A percentile compares a stretch with the other conserved stretches of the same genome.
phyloP scores from a whole-genome alignment of 1,140 invertebrate species.

The Bombus breviceps region DNA sequence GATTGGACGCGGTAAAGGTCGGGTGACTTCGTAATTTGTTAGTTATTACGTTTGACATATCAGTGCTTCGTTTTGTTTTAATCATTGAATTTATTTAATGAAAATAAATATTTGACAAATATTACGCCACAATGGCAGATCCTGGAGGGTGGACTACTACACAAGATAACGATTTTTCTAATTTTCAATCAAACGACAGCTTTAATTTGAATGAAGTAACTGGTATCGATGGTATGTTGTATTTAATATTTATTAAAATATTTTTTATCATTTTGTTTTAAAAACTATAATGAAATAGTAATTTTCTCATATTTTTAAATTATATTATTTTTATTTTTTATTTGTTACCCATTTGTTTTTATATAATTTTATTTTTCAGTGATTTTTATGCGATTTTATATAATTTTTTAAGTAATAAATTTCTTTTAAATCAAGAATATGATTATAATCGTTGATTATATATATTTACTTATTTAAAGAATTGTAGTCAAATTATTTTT shows the following conservation, averaged over 20 bases:
- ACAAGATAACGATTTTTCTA: constrained; percentile 77
- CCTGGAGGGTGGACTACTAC: constrained; percentile 72
- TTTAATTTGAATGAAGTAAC: constrained; percentile 80
- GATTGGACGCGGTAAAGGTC: constrained; percentile 73
- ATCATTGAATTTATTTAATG: constrained; percentile 33
- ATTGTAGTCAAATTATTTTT: not conserved
- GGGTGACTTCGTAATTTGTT: constrained; percentile 74
- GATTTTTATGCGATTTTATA: not conserved
- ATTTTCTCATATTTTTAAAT: not conserved
- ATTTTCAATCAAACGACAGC: constrained; percentile 73
- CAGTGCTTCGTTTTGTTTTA: constrained; percentile 29
- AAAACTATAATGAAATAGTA: not conserved
- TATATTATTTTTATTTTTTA: not conserved
- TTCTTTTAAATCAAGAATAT: too few species aligned
- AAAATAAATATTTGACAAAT: constrained; percentile 42
- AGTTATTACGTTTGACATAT: constrained; percentile 68
- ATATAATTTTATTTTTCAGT: not conserved
- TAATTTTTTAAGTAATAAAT: not conserved
- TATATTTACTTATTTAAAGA: too few species aligned
- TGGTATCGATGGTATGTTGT: constrained; percentile 77
- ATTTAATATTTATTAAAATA: constrained; percentile 18
- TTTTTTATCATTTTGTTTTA: not conserved
- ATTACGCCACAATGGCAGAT: constrained; percentile 73
- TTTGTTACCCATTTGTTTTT: not conserved
- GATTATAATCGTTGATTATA: too few species aligned